Conservation (phyloP, 1,140 invertebrate genomes). For the Scaptomyza pallida region DNA sequence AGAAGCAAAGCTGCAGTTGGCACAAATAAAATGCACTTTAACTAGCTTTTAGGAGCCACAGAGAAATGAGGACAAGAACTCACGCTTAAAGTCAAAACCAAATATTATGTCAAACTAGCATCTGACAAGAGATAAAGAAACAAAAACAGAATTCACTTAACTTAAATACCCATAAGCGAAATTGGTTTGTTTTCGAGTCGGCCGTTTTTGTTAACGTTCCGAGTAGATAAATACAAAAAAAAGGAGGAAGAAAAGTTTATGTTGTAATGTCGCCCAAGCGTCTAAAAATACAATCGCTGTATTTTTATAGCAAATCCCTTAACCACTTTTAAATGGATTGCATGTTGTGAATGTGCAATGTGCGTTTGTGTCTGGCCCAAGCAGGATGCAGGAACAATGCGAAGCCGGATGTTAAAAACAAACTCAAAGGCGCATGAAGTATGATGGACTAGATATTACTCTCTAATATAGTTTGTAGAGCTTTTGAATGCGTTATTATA, state of each 20-base stretch:
- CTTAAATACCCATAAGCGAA: not conserved
- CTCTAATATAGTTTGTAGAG: too few relatives aligned
- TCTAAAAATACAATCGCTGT: not conserved
- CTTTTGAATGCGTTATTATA: too few relatives aligned
- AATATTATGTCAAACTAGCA: not conserved
- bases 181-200: not conserved
- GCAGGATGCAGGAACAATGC: not conserved
- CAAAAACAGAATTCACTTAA: not conserved
- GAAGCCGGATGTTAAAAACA: not conserved
- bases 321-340: slow-evolving; percentile 20
- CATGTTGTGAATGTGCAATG: not conserved
- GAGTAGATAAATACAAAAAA: slow-evolving; percentile 5
- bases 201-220: not conserved
- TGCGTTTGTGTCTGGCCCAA: not conserved
- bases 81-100: not conserved
- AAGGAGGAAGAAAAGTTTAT: too few relatives aligned
- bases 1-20: too few relatives aligned
- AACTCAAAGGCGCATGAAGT: not conserved
- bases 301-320: slow-evolving; percentile 2
- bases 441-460: too few relatives aligned
- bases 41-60: too few relatives aligned
- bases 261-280: not conserved
- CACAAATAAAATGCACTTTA: not conserved
- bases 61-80: too few relatives aligned
- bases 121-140: too few relatives aligned